Conservation (phyloP, 2,888 invertebrate species). For the Protophormia terraenovae region DNA sequence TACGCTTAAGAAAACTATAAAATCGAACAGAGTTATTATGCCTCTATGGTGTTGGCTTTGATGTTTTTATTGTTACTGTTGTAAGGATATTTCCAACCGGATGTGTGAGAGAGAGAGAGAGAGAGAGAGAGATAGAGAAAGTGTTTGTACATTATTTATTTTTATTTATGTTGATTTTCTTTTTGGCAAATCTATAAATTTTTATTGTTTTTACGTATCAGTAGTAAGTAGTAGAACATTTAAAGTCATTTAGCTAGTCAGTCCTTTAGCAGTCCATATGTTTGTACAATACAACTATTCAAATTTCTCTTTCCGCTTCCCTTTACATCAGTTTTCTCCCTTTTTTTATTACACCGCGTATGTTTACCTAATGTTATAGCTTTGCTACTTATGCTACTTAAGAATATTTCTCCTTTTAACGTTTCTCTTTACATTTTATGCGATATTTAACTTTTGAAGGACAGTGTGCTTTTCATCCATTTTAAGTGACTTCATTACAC, state of each 20-base stretch:
- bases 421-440: not conserved
- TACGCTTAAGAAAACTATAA: conserved; percentile 51
- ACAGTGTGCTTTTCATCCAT: not conserved
- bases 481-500: conserved; percentile 31
- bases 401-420: not conserved
- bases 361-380: conserved; percentile 62
- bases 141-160: not conserved
- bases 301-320: conserved; percentile 3
- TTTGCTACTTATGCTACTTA: conserved; percentile 39
- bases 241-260: conserved; percentile 13
- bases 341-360: conserved; percentile 58
- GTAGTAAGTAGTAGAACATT: conserved; percentile 13
- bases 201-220: conserved; percentile 53
- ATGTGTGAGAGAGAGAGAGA: not conserved
- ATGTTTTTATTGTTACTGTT: conserved; percentile 12
- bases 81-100: conserved; percentile 10
- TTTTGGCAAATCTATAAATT: conserved; percentile 55
- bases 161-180: conserved; percentile 47
- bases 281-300: conserved; percentile 7
- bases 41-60: conserved; percentile 22
- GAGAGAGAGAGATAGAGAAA: not conserved
- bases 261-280: conserved; percentile 14
- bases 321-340: not conserved
- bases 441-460: conserved; percentile 20
- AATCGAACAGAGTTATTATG: conserved; percentile 31